These are phyloP conservation scores for Chionis minor DNA, from an alignment of 2,113 vertebrate genomes.

Conservation along the genomic window DNA sequence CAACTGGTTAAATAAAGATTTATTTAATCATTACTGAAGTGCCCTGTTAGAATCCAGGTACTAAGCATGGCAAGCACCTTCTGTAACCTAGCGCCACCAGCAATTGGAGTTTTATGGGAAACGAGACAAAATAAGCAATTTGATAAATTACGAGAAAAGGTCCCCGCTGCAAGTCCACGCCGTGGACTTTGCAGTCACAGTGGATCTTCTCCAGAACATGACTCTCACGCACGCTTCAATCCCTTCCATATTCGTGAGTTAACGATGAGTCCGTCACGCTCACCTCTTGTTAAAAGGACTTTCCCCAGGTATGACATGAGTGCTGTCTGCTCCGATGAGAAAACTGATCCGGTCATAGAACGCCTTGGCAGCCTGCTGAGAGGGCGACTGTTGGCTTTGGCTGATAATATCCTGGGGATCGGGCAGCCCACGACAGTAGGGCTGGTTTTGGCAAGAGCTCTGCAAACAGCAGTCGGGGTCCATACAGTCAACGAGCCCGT, in stretches of 20 bases:
- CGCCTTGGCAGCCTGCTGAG: conserved; percentile 89
- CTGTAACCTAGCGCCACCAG: background rate
- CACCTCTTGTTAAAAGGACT: conserved; percentile 95
- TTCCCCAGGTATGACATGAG: conserved; percentile 90
- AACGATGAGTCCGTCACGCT: background rate
- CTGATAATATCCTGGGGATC: conserved; percentile 87
- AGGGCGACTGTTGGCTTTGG: conserved; percentile 82
- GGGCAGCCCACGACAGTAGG: conserved; percentile 89
- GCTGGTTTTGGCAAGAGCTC: conserved; percentile 91
- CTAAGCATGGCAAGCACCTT: conserved; percentile 13
- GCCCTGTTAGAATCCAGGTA: conserved; percentile 41
- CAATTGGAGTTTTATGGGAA: conserved; percentile 27
- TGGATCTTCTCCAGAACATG: background rate
- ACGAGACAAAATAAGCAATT: background rate
- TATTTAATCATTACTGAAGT: conserved; percentile 71
- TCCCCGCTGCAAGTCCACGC: background rate
- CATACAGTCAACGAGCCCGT: conserved; percentile 95
- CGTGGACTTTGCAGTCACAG: background rate
- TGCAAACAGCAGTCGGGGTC: conserved; percentile 97
- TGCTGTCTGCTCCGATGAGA: conserved; percentile 88
- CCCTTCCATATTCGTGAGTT: background rate
- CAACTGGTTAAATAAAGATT: conserved; percentile 74
- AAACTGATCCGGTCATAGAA: conserved; percentile 94
- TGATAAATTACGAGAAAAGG: background rate
- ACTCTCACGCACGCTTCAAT: background rate